Conservation (phyloP, 2,797 vertebrate genomes). For the Rhabdomys pumilio region DNA sequence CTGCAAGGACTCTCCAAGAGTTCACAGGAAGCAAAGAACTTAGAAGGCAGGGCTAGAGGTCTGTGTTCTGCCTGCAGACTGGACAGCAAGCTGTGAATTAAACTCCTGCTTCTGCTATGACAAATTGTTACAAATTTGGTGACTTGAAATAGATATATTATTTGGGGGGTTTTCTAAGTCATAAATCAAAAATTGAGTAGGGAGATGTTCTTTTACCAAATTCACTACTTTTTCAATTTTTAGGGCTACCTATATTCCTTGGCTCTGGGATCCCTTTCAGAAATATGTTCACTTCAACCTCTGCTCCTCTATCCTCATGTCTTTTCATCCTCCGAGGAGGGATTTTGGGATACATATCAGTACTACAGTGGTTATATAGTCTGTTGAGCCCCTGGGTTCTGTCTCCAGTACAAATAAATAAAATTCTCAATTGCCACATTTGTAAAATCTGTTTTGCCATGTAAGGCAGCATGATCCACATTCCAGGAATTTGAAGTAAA, state of each 20-base stretch:
- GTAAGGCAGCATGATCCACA: background rate
- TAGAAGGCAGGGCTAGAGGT: background rate
- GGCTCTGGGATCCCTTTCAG: background rate
- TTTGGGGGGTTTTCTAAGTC: background rate
- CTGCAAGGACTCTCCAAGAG: fast-evolving
- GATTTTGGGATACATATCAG: background rate
- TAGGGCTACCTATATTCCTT: background rate
- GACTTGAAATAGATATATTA: background rate
- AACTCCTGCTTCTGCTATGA: background rate
- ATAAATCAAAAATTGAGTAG: background rate
- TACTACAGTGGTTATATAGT: background rate
- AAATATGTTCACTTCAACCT: background rate
- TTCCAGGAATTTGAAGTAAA: background rate
- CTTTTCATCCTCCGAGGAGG: background rate
- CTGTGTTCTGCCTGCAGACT: background rate
- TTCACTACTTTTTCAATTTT: background rate
- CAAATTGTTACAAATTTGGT: background rate
- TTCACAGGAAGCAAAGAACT: background rate
- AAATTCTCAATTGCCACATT: background rate
- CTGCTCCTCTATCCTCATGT: background rate
- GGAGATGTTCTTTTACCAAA: background rate
- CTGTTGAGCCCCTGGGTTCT: background rate
- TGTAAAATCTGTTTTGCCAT: background rate
- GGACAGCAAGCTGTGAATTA: background rate
- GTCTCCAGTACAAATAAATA: background rate